phyloP scores from a whole-genome alignment of 2,113 vertebrate species.

The Dryoscopus gambensis region DNA sequence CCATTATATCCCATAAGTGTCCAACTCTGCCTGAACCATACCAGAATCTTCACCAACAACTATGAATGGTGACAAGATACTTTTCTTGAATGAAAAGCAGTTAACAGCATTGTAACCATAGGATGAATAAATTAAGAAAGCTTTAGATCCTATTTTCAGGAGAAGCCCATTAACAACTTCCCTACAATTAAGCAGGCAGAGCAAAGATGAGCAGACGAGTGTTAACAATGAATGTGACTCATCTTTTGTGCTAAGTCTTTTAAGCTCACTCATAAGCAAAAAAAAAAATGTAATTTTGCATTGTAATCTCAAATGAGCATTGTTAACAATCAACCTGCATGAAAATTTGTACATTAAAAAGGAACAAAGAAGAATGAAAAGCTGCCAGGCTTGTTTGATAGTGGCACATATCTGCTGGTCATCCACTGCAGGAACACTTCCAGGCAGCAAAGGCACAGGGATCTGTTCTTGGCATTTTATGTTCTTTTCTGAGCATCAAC shows the following conservation, averaged over 20 bases:
- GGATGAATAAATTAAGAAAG: neutral
- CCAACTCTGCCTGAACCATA: neutral
- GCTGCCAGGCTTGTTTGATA: neutral
- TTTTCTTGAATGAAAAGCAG: neutral
- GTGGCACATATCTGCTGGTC: neutral
- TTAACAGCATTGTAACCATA: neutral
- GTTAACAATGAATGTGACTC: neutral
- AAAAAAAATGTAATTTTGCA: neutral
- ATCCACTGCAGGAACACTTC: neutral
- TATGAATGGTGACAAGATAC: neutral
- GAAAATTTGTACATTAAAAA: neutral
- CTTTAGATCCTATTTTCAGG: neutral
- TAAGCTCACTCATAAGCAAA: neutral
- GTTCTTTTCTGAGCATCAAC: neutral
- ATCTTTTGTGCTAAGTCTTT: neutral
- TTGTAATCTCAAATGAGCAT: neutral
- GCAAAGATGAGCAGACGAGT: neutral
- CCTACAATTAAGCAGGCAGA: neutral
- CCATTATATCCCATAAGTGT: neutral
- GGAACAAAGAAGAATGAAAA: neutral
- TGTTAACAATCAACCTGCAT: neutral
- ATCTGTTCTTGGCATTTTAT: neutral
- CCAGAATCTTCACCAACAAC: neutral
- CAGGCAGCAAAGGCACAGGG: neutral
- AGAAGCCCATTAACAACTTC: neutral